Evolutionary conservation across 2,888 invertebrate species (phyloP), one percentile per base, ranked within the genome.

Genomic region (Argyresthia goedartella): DNA sequence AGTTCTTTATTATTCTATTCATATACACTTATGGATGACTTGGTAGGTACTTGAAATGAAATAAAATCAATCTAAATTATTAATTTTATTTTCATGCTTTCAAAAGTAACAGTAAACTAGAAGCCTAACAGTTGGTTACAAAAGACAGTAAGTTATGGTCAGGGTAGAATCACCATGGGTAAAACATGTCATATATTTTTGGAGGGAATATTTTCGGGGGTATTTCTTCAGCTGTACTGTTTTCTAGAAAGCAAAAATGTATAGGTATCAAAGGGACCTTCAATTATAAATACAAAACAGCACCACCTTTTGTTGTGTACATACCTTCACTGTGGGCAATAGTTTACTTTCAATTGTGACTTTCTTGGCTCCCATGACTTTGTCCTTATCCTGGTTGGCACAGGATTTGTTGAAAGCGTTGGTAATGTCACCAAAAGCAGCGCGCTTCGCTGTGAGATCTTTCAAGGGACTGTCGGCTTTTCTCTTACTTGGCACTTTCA

Each of bases 401-500:
- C 65, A 67, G 46, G 81, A 70, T 61, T 87, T 87, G 63, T 82
- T 78, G 60, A 81, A 76, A 57, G 91, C 92, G 79, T 95, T 95
- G 50, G 95, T 95, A 59, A 96, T 90, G 73, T 96, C 96, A 56
- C 94, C 94, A 67, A 97, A 90, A 3, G 95, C 96, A 44, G 94
- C 93, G 64, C 96, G 87, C 73, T 95, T 96, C 6, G 91, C 89
- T 50, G 88, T 89, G 60, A 90, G 90, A 69, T 93, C 92, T 76
- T 93, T 94, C 46, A 91, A 67, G 4, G 95, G 95, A 53, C 94
- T 95, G 57, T 90, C 90, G 1, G 95, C 95, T 88, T 95, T 95
- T 67, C 95, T 88, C 73, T 95, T 95, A 50, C 88, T 88, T 52
- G 90, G 84, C 25, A 82, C 73, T 67, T 89, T 89, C 59, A 88